Conservation (phyloP, 2,797 vertebrate genomes). For the Benthosema pterotum region DNA sequence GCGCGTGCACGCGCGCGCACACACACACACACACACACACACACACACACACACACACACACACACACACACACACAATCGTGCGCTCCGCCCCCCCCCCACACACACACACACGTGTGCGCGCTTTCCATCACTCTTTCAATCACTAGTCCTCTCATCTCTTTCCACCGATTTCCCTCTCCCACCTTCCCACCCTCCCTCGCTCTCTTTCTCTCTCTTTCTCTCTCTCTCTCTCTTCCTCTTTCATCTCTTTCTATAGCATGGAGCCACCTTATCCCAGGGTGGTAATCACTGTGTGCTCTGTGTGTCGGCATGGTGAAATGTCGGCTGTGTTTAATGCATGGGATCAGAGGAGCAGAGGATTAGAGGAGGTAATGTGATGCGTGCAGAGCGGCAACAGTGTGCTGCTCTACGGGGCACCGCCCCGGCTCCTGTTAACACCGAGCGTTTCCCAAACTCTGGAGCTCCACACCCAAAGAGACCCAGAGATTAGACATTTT, state of each 20-base stretch:
- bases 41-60: too few relatives aligned
- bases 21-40: neutral
- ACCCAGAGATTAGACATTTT: too few relatives aligned
- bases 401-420: conserved; percentile 26
- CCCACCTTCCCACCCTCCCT: conserved; percentile 2
- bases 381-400: conserved; percentile 21
- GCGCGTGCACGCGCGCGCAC: too few relatives aligned
- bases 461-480: too few relatives aligned
- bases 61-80: too few relatives aligned
- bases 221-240: conserved; percentile 21
- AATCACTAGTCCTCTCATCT: conserved; percentile 21
- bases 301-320: conserved; percentile 8
- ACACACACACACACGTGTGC: too few relatives aligned
- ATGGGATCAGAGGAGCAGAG: conserved; percentile 28
- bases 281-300: conserved; percentile 39
- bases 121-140: conserved; percentile 14
- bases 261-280: conserved; percentile 13
- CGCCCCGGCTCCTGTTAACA: too few relatives aligned
- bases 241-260: conserved; percentile 17
- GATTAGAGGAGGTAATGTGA: conserved; percentile 47
- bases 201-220: conserved; percentile 23
- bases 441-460: too few relatives aligned
- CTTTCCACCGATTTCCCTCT: conserved; percentile 12
- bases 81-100: too few relatives aligned
- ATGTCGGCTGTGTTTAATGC: conserved; percentile 35